phyloP scores from a whole-genome alignment of 2,797 vertebrate genomes.

The Silurus lanzhouensis region DNA sequence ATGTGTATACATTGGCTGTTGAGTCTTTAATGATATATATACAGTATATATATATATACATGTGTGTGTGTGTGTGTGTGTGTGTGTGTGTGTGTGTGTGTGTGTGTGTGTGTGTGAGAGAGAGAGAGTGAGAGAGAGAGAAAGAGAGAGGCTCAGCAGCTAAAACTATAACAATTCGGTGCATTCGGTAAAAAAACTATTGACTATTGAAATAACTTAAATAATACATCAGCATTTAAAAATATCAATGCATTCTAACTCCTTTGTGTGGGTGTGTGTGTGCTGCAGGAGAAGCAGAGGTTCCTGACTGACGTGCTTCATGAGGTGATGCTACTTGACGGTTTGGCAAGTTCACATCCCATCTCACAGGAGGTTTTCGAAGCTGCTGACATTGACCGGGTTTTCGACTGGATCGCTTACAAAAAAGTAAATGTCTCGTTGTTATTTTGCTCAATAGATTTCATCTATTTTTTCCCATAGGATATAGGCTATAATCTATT shows the following conservation, averaged over 20 bases:
- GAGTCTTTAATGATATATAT: too few relatives aligned
- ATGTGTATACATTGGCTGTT: too few relatives aligned
- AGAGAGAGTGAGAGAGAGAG: too few relatives aligned
- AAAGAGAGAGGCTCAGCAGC: too few relatives aligned
- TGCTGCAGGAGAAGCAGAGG: conserved; percentile 89
- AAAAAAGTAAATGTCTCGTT: conserved; percentile 82
- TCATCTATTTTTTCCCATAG: background rate
- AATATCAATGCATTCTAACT: background rate
- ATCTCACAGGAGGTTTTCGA: conserved; percentile 93
- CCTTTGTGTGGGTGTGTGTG: background rate
- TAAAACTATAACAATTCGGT: too few relatives aligned
- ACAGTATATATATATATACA: too few relatives aligned
- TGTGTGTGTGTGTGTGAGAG: too few relatives aligned
- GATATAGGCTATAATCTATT: background rate
- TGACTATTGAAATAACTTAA: too few relatives aligned
- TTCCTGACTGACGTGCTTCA: conserved; percentile 97
- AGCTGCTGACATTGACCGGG: conserved; percentile 91
- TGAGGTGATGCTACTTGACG: conserved; percentile 95
- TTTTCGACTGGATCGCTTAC: conserved; percentile 98
- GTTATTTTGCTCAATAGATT: too few relatives aligned
- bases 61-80: too few relatives aligned
- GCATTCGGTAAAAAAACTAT: too few relatives aligned
- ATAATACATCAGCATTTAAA: background rate
- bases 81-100: too few relatives aligned
- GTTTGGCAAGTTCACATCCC: conserved; percentile 90